Evolutionary conservation across 2,888 invertebrate genomes (phyloP).

Genomic region (Herminia tarsipennalis): DNA sequence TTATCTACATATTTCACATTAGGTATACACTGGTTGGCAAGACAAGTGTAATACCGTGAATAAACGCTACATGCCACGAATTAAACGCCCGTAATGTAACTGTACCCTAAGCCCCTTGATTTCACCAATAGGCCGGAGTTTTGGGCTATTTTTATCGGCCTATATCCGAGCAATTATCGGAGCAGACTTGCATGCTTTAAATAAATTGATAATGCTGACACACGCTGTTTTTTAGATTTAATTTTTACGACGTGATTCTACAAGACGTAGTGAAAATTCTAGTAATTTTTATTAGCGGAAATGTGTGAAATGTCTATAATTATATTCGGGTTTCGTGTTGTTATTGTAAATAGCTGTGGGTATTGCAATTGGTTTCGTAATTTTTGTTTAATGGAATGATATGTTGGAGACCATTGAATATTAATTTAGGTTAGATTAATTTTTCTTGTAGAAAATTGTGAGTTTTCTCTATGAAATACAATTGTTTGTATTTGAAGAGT

Average conservation of each 20-base stretch:
- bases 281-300: constrained; percentile 8
- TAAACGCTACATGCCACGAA: too few species aligned
- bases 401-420: too few species aligned
- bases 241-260: neutral
- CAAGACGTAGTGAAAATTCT: constrained; percentile 1
- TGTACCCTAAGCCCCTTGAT: constrained; percentile 6
- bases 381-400: too few species aligned
- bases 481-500: too few species aligned
- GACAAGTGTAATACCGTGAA: too few species aligned
- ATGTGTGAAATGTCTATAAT: neutral
- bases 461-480: too few species aligned
- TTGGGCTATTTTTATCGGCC: constrained; percentile 16
- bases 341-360: neutral
- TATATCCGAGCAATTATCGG: constrained; percentile 22
- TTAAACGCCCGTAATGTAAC: too few species aligned
- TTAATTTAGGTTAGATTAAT: too few species aligned
- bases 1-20: too few species aligned
- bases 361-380: neutral
- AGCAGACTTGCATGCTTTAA: constrained; percentile 5
- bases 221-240: constrained; percentile 8
- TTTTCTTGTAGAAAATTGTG: too few species aligned
- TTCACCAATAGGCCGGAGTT: constrained; percentile 9
- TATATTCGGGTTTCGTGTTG: neutral
- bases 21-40: too few species aligned
- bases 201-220: constrained; percentile 10